Percentiles rank a stretch among this genome's conserved stretches.
Conservation (phyloP, 2,797 vertebrate species). For the Limnodromus scolopaceus region DNA sequence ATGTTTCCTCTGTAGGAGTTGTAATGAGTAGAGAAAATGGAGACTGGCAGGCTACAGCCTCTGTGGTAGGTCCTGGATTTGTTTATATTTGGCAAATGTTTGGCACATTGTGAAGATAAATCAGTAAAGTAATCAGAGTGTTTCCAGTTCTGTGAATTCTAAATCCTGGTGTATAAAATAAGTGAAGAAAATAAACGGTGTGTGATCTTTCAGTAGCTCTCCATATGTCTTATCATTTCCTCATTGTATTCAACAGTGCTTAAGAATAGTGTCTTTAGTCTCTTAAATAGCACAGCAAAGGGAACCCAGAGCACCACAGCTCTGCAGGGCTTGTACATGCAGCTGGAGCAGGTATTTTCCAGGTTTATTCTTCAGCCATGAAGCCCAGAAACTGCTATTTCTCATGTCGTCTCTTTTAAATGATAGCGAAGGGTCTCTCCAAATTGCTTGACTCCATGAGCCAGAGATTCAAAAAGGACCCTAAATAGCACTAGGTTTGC, state of each 20-base stretch:
- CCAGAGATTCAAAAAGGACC: neutral
- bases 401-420: neutral
- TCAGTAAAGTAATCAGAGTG: neutral
- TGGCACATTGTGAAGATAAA: neutral
- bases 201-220: neutral
- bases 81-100: neutral
- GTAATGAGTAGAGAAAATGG: neutral
- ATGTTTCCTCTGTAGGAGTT: neutral
- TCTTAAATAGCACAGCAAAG: neutral
- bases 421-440: neutral
- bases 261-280: neutral
- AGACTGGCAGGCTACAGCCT: neutral
- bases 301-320: neutral
- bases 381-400: neutral
- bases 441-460: neutral
- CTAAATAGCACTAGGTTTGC: neutral
- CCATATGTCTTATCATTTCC: neutral
- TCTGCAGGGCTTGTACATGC: neutral
- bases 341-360: neutral
- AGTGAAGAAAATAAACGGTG: neutral
- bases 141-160: neutral
- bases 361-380: neutral
- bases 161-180: neutral
- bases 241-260: neutral
- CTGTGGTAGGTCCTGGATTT: neutral